Evolutionary conservation across 2,797 vertebrate species (phyloP), one percentile per base, ranked within the genome.

Genomic region (Spea hammondii): DNA sequence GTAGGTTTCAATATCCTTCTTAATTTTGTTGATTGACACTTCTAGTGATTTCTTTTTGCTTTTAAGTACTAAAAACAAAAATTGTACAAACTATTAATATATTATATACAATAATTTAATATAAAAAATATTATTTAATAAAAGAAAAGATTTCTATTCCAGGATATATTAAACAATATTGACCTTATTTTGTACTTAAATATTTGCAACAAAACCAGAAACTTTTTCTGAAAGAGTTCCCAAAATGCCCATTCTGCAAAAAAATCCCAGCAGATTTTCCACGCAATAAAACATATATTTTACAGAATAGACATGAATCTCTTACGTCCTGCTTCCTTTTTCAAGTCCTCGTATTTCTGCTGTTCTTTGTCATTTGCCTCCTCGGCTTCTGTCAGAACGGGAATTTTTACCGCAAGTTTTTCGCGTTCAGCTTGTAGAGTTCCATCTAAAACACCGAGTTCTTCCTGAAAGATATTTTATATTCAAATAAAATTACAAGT

Each of bases 401-500:
- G 77, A 72, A 82, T 73, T 57, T 65, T 86, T 4, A 44, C 10
- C 0, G 12, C 59, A 14, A 91, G 79, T 53, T 88, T 71, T 14
- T 86, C 59, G 74, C 89, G 84, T 10, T 84, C 85, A 70, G 81
- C 6, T 85, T 83, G 82, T 10, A 70, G 67, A 46, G 50, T 79
- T 79, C 75, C 45, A 6, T 0, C 13, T 76, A 82, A 55, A 8
- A 45, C 7, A 50, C 65, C 13, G 32, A 84, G 71, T 70, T 82
- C 59, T 48, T 85, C 59, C 91, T 90, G 84, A 65, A 86, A 84
- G 5, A 47, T 66, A 1, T 32, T 32, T 32, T 57, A 57, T 11
- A 53, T 7, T 8, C 2, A 53, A 53, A 53, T 4, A 53, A 53
- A 11, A 53, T 53, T 32, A 32, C 32, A 32, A 32, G 32, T 32